These are phyloP conservation scores for Drosophila limbata DNA, from an alignment of 2,888 invertebrate species.

Conservation along the genomic window DNA sequence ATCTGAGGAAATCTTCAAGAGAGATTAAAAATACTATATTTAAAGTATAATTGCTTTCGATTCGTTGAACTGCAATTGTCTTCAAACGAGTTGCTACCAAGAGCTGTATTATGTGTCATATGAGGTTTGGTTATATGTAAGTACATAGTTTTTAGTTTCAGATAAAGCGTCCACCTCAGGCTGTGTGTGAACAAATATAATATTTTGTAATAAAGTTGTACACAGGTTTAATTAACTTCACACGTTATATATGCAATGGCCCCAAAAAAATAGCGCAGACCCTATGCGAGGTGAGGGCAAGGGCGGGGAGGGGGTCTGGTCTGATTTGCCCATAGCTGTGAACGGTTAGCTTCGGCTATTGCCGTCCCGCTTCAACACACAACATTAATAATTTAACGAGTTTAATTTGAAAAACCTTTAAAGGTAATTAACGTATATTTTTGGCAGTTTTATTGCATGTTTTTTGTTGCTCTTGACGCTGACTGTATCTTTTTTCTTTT, in stretches of 20 bases:
- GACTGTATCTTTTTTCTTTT: constrained; percentile 20
- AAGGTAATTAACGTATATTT: constrained; percentile 79
- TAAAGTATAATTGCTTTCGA: constrained; percentile 14
- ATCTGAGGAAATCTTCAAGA: constrained; percentile 10
- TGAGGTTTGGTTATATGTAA: constrained; percentile 10
- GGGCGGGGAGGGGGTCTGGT: not conserved
- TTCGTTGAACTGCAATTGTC: constrained; percentile 24
- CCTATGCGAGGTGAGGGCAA: not conserved
- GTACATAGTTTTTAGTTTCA: constrained; percentile 14
- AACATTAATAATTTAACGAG: constrained; percentile 72
- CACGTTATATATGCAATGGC: constrained; percentile 67
- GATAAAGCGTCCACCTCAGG: constrained; percentile 27
- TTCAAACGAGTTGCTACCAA: constrained; percentile 1
- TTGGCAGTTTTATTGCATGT: constrained; percentile 77
- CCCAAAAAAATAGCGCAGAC: constrained; percentile 37
- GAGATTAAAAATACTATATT: constrained; percentile 9
- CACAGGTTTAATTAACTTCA: constrained; percentile 77
- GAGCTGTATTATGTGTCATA: constrained; percentile 12
- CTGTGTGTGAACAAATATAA: constrained; percentile 67
- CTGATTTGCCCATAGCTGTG: constrained; percentile 27
- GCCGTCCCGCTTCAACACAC: constrained; percentile 52
- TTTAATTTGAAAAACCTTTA: constrained; percentile 81
- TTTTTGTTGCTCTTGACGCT: constrained; percentile 38
- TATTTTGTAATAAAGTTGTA: constrained; percentile 79
- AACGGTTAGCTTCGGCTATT: constrained; percentile 46